A percentile compares a stretch with the other conserved stretches of the same genome.
Evolutionary conservation across 1,140 invertebrate genomes (phyloP).

Genomic region (Achatina immaculata): DNA sequence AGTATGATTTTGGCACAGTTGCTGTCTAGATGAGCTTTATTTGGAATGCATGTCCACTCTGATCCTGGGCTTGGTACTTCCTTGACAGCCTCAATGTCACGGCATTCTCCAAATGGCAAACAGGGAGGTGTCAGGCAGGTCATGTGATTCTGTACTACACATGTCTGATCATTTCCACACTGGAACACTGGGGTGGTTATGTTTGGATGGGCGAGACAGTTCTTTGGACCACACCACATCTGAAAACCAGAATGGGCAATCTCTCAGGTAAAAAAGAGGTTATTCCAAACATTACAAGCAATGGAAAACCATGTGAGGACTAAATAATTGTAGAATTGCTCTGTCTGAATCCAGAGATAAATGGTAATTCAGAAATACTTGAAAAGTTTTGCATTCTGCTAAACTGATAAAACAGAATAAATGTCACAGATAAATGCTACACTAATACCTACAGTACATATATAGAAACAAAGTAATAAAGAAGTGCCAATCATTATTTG

Average conservation of each 20-base stretch:
- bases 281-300: too few species aligned
- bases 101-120: slow-evolving; percentile 84
- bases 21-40: slow-evolving; percentile 78
- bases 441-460: too few species aligned
- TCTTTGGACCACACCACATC: slow-evolving; percentile 70
- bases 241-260: slow-evolving; percentile 45
- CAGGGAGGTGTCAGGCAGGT: slow-evolving; percentile 84
- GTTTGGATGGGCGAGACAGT: slow-evolving; percentile 65
- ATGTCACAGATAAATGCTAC: too few species aligned
- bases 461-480: too few species aligned
- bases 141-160: slow-evolving; percentile 58
- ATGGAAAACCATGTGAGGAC: too few species aligned
- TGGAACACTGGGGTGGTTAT: slow-evolving; percentile 50
- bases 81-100: slow-evolving; percentile 79
- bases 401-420: too few species aligned
- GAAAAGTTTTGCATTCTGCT: too few species aligned
- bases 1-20: slow-evolving; percentile 83
- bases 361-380: too few species aligned
- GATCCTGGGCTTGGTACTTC: slow-evolving; percentile 82
- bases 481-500: too few species aligned
- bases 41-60: slow-evolving; percentile 84
- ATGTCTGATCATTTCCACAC: slow-evolving; percentile 60
- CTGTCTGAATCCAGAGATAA: too few species aligned
- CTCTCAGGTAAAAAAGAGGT: too few species aligned
- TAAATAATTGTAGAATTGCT: too few species aligned